Base-by-base conservation (phyloP, 1,140 invertebrate species). In the Drosophila erecta region DNA sequence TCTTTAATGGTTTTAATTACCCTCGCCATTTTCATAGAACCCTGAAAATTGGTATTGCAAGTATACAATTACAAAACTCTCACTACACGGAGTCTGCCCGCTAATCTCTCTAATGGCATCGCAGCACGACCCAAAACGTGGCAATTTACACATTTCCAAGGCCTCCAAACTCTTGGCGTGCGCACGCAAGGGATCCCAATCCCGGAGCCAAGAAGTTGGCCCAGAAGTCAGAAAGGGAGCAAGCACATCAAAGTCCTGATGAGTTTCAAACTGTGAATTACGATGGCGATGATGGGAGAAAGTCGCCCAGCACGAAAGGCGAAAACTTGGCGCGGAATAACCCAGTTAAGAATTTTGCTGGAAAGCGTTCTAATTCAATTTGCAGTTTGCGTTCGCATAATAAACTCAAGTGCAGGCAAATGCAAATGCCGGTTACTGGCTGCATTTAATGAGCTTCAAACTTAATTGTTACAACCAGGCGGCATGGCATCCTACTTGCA, bases 351-450 rank as follows among this genome's bases (percentile, higher is more conserved):
- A 69, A 49, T 50, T 51, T 59, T 51, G 41, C 43, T 59, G 38
- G 65, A 81, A 73, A 73, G 71, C 79, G 66, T 71, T 79, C 76
- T 87, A 89, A 87, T 89, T 87, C 75, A 87, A 87, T 85, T 78
- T 83, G 70, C 79, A 78, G 58, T 81, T 75, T 81, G 72, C 81
- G 83, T 85, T 66, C 53, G 73, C 40, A 76, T 75, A 75, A 75
- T 75, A 64, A 75, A 70, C 53, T 70, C 64, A 47, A 77, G 74
- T 76, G 75, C 75, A 77, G 75, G 73, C 73, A 37, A 76, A 76
- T 77, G 75, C 56, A 70, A 77, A 76, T 77, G 74, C 58, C 75
- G 73, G 35, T 58, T 40, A 79, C 66, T 58, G 79, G 61, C 59
- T 53, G 60, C 49, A 61, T 84, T 84, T 79, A 78, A 86, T 72